These are phyloP conservation scores for Reinhardtius hippoglossoides DNA, from an alignment of 2,113 vertebrate species.

Conservation along the genomic window DNA sequence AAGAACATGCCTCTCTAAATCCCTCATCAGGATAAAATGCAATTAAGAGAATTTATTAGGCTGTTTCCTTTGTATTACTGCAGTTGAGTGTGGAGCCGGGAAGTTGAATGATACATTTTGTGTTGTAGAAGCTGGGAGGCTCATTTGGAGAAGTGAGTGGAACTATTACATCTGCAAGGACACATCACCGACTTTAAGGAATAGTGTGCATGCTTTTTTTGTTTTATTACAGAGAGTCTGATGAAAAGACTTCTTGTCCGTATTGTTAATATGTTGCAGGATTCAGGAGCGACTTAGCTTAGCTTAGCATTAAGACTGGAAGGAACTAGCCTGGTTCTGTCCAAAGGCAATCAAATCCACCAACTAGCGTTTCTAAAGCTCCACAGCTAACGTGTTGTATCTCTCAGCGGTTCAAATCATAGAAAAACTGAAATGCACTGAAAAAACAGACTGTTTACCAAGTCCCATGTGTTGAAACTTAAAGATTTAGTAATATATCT, in stretches of 20 bases:
- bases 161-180: not conserved
- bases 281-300: not conserved
- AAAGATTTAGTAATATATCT: no score
- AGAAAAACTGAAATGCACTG: no score
- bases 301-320: not conserved
- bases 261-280: no score
- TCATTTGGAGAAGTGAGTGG: not conserved
- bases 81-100: constrained; percentile 11
- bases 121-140: not conserved
- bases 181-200: not conserved
- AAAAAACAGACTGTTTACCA: no score
- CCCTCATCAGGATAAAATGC: constrained; percentile 4
- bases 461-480: no score
- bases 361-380: not conserved
- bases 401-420: no score
- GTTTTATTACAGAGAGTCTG: not conserved
- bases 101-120: constrained; percentile 17
- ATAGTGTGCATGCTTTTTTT: not conserved
- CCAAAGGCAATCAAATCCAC: not conserved
- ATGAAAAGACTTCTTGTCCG: not conserved
- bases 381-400: no score
- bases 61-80: constrained; percentile 10
- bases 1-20: constrained; percentile 23
- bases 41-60: constrained; percentile 31
- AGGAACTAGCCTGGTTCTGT: not conserved